Evolutionary conservation across 2,113 vertebrate genomes (phyloP), one percentile per base, ranked within the genome.

Genomic region (Erpornis zantholeuca): DNA sequence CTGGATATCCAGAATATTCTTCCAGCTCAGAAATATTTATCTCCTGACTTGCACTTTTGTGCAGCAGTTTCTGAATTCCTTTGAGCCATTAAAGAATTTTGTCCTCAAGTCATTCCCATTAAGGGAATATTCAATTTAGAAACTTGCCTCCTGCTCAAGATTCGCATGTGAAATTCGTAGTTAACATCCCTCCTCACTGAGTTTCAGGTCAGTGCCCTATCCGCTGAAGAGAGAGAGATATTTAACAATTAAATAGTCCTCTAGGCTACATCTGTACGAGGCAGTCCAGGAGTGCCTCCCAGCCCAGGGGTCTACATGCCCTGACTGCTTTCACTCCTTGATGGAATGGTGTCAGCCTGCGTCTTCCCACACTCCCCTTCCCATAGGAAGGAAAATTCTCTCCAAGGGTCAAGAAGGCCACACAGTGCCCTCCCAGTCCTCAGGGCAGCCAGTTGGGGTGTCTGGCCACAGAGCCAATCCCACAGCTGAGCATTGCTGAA

Each of bases 21-120:
- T 88, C 49, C 29, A 65, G 61, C 61, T 93, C 60, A 96, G 57
- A 93, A 72, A 77, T 45, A 94, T 52, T 73, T 88, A 29, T 83
- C 42, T 93, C 47, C 52, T 64, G 36, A 83, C 52, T 93, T 92
- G 53, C 20, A 36, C 0, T 18, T 59, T 80, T 59, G 88, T 36
- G 77, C 54, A 88, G 68, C 56, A 78, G 71, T 20, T 68, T 59
- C 75, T 90, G 82, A 95, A 90, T 81, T 93, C 85, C 72, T 94
- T 73, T 60, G 68, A 92, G 92, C 82, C 88, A 94, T 73, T 94
- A 90, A 82, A 90, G 47, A 60, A 92, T 92, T 95, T 86, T 96
- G 64, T 92, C 88, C 88, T 95, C 80, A 49, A 95, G 90, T 92
- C 93, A 90, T 96, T 93, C 76, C 88, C 85, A 66, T 94, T 94